Conservation (phyloP, 2,113 vertebrate species). For the Lamprotornis superbus region DNA sequence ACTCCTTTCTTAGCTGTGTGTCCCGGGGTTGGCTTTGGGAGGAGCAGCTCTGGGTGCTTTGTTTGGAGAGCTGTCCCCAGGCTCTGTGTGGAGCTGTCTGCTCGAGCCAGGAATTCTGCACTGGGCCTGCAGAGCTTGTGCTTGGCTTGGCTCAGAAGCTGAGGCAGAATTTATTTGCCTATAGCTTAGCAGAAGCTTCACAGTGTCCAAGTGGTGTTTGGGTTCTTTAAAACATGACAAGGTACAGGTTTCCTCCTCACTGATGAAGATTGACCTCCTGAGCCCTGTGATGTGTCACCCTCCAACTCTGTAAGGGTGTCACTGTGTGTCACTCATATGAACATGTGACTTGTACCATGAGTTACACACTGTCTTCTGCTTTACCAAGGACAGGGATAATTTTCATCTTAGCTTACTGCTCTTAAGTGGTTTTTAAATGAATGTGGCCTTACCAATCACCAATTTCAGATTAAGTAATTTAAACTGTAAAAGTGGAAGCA, state of each 20-base stretch:
- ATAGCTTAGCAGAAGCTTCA: not conserved
- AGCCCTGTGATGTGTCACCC: accelerated
- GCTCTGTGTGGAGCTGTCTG: accelerated
- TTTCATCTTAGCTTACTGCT: not conserved
- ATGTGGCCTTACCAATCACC: not conserved
- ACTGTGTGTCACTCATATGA: accelerated
- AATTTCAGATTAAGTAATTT: not conserved
- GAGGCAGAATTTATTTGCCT: not conserved
- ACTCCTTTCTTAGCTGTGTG: not conserved
- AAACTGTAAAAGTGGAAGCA: not conserved
- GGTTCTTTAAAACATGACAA: not conserved
- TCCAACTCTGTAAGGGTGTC: not conserved
- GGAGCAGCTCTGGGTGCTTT: not conserved
- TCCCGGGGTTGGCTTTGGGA: not conserved
- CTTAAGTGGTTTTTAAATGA: not conserved
- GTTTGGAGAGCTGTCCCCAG: not conserved
- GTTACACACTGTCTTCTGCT: not conserved
- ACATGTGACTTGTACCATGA: accelerated
- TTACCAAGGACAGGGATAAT: not conserved
- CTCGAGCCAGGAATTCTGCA: not conserved
- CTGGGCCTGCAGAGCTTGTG: not conserved
- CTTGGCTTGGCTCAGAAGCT: not conserved
- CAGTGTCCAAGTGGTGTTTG: not conserved
- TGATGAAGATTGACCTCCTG: not conserved
- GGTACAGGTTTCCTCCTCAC: not conserved